phyloP scores from a whole-genome alignment of 2,888 invertebrate genomes.

The Apodemia duryi region DNA sequence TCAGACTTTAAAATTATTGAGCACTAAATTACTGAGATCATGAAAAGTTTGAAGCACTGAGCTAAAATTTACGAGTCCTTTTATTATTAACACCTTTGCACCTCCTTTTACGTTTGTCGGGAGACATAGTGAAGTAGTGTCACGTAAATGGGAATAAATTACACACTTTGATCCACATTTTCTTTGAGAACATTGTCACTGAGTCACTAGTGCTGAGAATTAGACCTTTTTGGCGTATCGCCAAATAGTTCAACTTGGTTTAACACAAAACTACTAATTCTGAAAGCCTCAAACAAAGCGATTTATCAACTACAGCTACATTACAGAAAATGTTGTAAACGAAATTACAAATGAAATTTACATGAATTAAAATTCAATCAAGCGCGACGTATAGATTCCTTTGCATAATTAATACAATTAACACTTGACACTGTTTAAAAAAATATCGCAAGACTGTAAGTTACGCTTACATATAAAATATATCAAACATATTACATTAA shows the following conservation, averaged over 20 bases:
- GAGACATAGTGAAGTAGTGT: constrained; percentile 60
- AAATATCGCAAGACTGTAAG: constrained; percentile 21
- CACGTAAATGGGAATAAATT: constrained; percentile 39
- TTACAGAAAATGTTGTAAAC: constrained; percentile 9
- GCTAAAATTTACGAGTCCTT: constrained; percentile 43
- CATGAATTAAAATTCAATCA: constrained; percentile 24
- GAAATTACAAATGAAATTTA: constrained; percentile 20
- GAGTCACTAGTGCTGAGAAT: constrained; percentile 43
- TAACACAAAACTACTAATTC: constrained; percentile 25
- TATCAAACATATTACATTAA: background rate
- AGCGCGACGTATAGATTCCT: constrained; percentile 19
- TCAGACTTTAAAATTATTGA: constrained; percentile 45
- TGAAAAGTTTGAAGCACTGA: constrained; percentile 28
- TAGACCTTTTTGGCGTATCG: constrained; percentile 36
- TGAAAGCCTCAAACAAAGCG: constrained; percentile 29
- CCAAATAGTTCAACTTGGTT: constrained; percentile 35
- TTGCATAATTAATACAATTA: constrained; percentile 30
- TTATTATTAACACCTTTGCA: constrained; percentile 38
- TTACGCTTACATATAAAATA: constrained; percentile 3
- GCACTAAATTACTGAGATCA: constrained; percentile 71
- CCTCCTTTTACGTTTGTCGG: constrained; percentile 68
- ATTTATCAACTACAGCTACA: constrained; percentile 3
- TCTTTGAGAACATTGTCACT: constrained; percentile 45
- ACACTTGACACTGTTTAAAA: constrained; percentile 32
- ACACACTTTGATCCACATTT: constrained; percentile 38